Base-by-base conservation (phyloP, 1,140 invertebrate genomes). In the Maniola jurtina region DNA sequence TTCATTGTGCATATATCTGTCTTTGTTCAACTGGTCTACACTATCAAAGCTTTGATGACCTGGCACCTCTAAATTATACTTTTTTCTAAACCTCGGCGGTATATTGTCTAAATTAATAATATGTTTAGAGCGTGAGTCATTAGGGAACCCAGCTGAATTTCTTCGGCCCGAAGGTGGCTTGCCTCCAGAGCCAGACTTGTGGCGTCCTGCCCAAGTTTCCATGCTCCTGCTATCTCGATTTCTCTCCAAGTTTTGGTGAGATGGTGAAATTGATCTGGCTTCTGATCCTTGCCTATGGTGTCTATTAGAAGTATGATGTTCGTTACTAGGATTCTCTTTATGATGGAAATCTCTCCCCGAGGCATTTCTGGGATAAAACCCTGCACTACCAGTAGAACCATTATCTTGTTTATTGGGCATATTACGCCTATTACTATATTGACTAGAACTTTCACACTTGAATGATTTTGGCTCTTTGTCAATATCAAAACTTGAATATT, bases 161-260 rank as follows among this genome's bases (percentile, higher is more conserved):
- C 91, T 82, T 63, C 90, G 75, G 36, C 91, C 91, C 25, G 87
- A 86, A 6, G 91, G 91, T 70, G 91, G 91, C 66, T 92, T 92
- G 13, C 87, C 89, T 66, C 88, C 88, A 38, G 79, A 73, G 14
- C 81, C 79, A 59, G 84, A 77, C 66, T 83, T 83, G 50, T 87
- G 81, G 62, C 78, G 70, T 13, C 80, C 82, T 33, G 84, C 84
- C 73, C 88, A 90, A 40, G 90, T 85, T 69, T 92, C 91, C 91
- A 92, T 92, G 73, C 91, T 92, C 71, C 88, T 82, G 59, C 89
- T 92, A 55, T 92, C 91, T 62, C 91, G 78, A 70, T 89, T 89
- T 64, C 88, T 70, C 40, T 90, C 81, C 59, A 81, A 52, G 63
- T 85, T 86, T 64, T 86, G 77, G 38, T 81, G 79, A 61, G 75